Evolutionary conservation across 2,797 vertebrate genomes (phyloP), one percentile per base, ranked within the genome.

Genomic region (Pachyuromys duprasi): DNA sequence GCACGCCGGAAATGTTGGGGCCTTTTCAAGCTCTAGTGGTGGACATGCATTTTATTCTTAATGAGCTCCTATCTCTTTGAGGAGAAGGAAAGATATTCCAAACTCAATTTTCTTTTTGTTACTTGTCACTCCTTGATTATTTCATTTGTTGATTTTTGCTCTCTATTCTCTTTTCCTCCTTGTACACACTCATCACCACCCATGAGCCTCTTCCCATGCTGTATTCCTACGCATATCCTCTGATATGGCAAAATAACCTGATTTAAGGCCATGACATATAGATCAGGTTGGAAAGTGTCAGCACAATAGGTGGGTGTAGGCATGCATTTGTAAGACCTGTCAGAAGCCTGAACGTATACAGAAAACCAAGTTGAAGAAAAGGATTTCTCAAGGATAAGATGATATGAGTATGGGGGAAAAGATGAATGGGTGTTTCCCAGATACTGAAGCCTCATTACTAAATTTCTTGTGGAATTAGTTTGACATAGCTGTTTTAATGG

Each of bases 161-260:
- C 53, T 67, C 36, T 15, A 0, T 0, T 39, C 2, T 33, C 4
- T 20, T 5, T 15, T 24, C 26, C 4, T 45, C 8, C n/a, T 24
- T 8, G 22, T 0, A 0, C 22, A 17, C 5, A 65, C 0, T 11
- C 24, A 33, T 39, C 22, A 57, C 12, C 26, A 11, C 36, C 36
- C 13, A 18, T 1, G 26, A 28, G 49, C 53, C 5, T 86, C 7
- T 55, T 1, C 39, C 11, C 0, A 7, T 31, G 60, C 7, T 65
- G 8, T 39, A 13, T 24, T 18, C 15, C 26, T 55, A 0, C 18
- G 13, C 49, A 1, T 18, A 11, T 22, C 3, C 8, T 31, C n/a
- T 88, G 55, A 63, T 18, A 24, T 36, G 42, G n/a, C 39, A 11
- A 1, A 12, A 14, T 5, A 62, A 53, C 55, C 42, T 63, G 36